A percentile compares a stretch with the other conserved stretches of the same genome.
These are phyloP conservation scores for Caenorhabditis panamensis DNA, from an alignment of 2,888 invertebrate species.

Conservation along the genomic window DNA sequence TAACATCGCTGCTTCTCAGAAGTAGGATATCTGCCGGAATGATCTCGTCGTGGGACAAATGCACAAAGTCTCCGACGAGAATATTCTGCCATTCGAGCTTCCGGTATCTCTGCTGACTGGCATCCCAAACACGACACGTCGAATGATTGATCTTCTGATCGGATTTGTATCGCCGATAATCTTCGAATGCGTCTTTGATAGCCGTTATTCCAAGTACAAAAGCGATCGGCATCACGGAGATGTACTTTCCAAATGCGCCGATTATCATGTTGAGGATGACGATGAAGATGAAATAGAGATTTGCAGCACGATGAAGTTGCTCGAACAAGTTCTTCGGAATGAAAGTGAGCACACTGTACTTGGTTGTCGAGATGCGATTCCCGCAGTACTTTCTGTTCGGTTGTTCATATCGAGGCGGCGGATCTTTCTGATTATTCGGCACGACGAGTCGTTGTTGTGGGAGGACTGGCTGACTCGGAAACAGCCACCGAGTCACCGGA, in stretches of 20 bases:
- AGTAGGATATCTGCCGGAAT: slow-evolving; percentile 96
- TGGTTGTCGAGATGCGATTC: slow-evolving; percentile 92
- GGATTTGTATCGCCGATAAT: slow-evolving; percentile 90
- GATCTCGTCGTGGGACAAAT: slow-evolving; percentile 95
- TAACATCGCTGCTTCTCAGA: slow-evolving; percentile 82
- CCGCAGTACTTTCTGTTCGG: slow-evolving; percentile 84
- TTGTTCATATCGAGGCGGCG: slow-evolving; percentile 66
- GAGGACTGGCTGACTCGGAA: slow-evolving; percentile 56
- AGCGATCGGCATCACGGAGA: slow-evolving; percentile 90
- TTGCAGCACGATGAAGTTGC: slow-evolving; percentile 95
- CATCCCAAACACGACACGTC: slow-evolving; percentile 88
- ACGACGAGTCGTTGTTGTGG: slow-evolving; percentile 59
- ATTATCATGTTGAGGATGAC: slow-evolving; percentile 96
- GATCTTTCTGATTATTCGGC: slow-evolving; percentile 67
- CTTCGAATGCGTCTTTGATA: slow-evolving; percentile 97
- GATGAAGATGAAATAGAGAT: slow-evolving; percentile 97
- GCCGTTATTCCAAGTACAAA: slow-evolving; percentile 95
- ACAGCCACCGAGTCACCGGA: slow-evolving; percentile 65
- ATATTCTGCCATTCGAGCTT: slow-evolving; percentile 92
- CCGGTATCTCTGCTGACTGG: slow-evolving; percentile 82
- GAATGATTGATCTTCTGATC: slow-evolving; percentile 95
- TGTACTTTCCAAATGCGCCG: slow-evolving; percentile 71
- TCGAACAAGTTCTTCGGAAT: slow-evolving; percentile 96
- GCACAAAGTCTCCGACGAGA: slow-evolving; percentile 93
- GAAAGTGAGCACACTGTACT: slow-evolving; percentile 94